Percentiles rank a stretch among this genome's conserved stretches.
phyloP scores from a whole-genome alignment of 2,797 vertebrate genomes.

The Gymnopithys bicolor region DNA sequence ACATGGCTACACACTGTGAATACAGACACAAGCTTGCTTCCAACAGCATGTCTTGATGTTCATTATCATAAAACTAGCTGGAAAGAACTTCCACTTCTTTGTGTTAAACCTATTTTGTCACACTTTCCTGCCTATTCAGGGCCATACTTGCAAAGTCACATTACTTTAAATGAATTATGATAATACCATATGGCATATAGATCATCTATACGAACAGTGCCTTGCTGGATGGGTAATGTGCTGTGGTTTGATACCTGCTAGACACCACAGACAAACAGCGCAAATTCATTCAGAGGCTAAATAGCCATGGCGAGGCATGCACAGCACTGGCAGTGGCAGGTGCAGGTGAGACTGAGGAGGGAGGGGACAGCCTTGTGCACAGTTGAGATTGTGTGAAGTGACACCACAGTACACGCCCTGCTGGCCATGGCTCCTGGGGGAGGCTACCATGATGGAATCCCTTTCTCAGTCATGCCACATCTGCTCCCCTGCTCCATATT shows the following conservation, averaged over 20 bases:
- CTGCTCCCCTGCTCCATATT: not conserved
- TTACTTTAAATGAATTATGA: slow-evolving; percentile 69
- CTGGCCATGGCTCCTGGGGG: fast-evolving
- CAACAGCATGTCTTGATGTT: slow-evolving; percentile 26
- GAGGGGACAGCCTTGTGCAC: not conserved
- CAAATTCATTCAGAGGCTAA: not conserved
- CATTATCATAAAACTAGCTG: slow-evolving; percentile 67
- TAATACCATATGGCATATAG: slow-evolving; percentile 24
- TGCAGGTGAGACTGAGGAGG: not conserved
- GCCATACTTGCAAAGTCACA: slow-evolving; percentile 30
- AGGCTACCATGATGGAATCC: fast-evolving
- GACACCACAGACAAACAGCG: not conserved
- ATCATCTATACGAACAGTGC: not conserved
- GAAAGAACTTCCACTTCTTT: slow-evolving; percentile 26
- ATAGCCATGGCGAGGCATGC: not conserved
- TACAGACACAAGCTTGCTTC: slow-evolving; percentile 67
- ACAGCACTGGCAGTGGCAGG: not conserved
- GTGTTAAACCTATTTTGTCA: slow-evolving; percentile 40
- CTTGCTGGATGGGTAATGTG: not conserved
- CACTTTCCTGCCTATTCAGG: slow-evolving; percentile 62
- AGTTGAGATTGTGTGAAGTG: not conserved
- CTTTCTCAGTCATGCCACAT: not conserved
- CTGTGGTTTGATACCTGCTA: not conserved
- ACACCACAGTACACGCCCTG: fast-evolving
- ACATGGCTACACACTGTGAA: slow-evolving; percentile 65